These are phyloP conservation scores for Oophaga pumilio DNA, from an alignment of 2,113 vertebrate species.

Conservation along the genomic window DNA sequence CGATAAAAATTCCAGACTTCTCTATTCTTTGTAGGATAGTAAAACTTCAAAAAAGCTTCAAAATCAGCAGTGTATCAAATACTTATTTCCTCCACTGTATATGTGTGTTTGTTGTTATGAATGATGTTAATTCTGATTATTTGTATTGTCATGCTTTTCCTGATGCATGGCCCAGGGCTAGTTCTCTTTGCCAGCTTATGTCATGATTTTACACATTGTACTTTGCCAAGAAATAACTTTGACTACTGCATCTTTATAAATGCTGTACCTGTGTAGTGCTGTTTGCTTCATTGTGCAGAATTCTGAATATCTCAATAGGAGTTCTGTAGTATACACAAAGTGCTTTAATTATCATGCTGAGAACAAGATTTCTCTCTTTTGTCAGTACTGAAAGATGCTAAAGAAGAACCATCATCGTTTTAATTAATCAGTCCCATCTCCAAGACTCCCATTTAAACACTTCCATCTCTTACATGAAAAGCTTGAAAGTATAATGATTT, in stretches of 20 bases:
- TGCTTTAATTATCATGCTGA: slow-evolving; percentile 35
- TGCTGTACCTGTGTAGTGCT: slow-evolving; percentile 26
- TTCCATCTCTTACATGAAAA: slow-evolving; percentile 3
- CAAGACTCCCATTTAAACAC: slow-evolving; percentile 20
- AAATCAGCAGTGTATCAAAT: no score
- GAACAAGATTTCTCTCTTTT: slow-evolving; percentile 40
- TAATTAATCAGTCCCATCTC: slow-evolving; percentile 37
- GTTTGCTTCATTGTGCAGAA: slow-evolving; percentile 21
- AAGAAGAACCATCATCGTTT: slow-evolving; percentile 32
- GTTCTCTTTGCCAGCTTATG: slow-evolving; percentile 11
- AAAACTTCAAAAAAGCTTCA: no score
- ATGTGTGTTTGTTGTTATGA: no score
- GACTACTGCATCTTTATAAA: slow-evolving; percentile 23
- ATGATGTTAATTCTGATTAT: background rate
- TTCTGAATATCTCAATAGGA: slow-evolving; percentile 36
- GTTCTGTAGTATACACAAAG: slow-evolving; percentile 31
- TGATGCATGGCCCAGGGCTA: background rate
- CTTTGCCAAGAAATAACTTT: slow-evolving; percentile 24
- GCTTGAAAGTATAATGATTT: slow-evolving; percentile 21
- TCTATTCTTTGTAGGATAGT: no score
- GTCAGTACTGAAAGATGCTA: slow-evolving; percentile 29
- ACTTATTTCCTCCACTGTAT: no score
- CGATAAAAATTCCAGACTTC: no score
- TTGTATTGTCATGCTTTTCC: background rate
- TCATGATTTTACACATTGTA: slow-evolving; percentile 22